These are phyloP conservation scores for Copsychus sechellarum DNA, from an alignment of 2,113 vertebrate genomes.

Conservation along the genomic window DNA sequence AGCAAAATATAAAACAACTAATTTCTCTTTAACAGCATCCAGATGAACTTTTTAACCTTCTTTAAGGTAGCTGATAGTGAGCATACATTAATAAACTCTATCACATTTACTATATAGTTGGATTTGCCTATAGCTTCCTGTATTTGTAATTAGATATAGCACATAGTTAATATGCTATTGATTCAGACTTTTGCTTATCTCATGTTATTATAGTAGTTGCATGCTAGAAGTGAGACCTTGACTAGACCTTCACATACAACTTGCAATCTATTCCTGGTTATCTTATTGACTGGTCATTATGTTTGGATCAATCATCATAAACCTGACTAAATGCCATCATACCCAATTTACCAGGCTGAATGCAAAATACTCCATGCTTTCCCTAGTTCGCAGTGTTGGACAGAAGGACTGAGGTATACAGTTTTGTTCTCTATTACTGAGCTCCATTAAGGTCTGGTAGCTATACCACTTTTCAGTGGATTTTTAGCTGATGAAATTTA, in stretches of 20 bases:
- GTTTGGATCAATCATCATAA: constrained; percentile 23
- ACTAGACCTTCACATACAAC: not conserved
- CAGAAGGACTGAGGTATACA: not conserved
- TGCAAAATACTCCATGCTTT: not conserved
- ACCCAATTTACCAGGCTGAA: not conserved
- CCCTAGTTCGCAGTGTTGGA: not conserved
- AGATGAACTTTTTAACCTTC: not conserved
- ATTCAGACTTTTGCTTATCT: not conserved
- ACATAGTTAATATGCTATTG: not conserved
- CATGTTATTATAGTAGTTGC: not conserved
- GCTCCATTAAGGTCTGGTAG: not conserved
- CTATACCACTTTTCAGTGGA: not conserved
- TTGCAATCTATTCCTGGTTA: not conserved
- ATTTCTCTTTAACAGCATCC: not conserved
- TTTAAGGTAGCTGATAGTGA: not conserved
- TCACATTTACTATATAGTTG: not conserved
- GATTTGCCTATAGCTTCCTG: not conserved
- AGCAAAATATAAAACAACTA: not conserved
- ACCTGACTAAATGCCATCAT: not conserved
- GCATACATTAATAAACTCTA: not conserved
- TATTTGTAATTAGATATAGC: not conserved
- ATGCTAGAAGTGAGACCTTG: constrained; percentile 10
- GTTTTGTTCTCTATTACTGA: not conserved
- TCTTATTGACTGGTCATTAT: constrained; percentile 1
- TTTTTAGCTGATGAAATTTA: not conserved